Base-by-base conservation (phyloP, 2,888 invertebrate genomes). In the Tillus elongatus region DNA sequence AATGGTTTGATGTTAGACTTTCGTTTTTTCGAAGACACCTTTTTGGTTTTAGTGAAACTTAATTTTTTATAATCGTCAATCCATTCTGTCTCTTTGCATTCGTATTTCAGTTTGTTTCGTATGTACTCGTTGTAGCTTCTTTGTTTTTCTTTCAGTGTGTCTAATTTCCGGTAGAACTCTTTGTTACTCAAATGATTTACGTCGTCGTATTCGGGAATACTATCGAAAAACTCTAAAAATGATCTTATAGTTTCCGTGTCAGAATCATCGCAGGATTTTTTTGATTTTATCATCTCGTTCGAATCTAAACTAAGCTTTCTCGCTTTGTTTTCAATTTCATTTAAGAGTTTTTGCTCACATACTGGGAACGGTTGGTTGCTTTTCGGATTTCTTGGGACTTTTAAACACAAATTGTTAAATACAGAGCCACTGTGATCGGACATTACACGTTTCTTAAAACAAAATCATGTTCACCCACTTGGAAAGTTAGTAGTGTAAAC, bases 181-280 rank as follows among this genome's bases (percentile, higher is more conserved):
- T 74, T 76, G 41, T 77, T 77, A 0, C 82, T 76, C 45, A 86
- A 66, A 63, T 86, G 84, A 57, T 82, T 75, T 2, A 87, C 72
- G 33, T 86, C 84, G 40, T 74, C 74, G 47, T 86, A 86, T 56
- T 86, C 84, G 37, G 86, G 86, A 56, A 86, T 86, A 52, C 82
- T 85, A 35, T 77, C 75, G 49, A 81, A 77, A 60, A 86, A 84
- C 40, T 83, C 77, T 40, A 82, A 70, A 44, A 83, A 69, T 33
- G 77, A 77, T 40, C 67, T 66, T 31, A 74, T 64, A 26, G 74
- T 69, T 33, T 74, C 72, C 34, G 67, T 53, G 40, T 70, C 65
- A 43, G 29, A 54, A 61, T 30, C 66, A 63, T 33, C 61, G 51
- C 42, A 67, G 63, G 56, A 63, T 54, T 56, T 66, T 35, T 13